A percentile compares a stretch with the other conserved stretches of the same genome.
Evolutionary conservation across 2,797 vertebrate species (phyloP).

Genomic region (Dermochelys coriacea): DNA sequence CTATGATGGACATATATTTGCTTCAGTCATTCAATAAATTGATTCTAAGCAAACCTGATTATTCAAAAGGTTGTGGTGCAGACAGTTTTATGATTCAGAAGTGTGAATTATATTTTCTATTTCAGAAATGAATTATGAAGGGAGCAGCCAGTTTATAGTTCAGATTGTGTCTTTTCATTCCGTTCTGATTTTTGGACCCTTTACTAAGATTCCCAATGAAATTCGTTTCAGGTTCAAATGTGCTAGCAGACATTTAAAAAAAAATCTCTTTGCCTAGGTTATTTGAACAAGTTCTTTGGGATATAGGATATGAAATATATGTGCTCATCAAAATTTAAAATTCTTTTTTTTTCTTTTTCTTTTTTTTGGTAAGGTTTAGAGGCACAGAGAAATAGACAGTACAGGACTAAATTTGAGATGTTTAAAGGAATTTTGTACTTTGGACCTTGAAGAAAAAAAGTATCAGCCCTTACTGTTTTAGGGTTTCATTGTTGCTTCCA

Average conservation of each 20-base stretch:
- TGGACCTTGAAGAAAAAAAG: not conserved
- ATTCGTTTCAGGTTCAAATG: not conserved
- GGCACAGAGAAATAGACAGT: not conserved
- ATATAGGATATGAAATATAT: not conserved
- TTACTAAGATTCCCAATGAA: not conserved
- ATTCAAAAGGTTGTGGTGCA: slow-evolving; percentile 4
- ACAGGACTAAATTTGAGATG: not conserved
- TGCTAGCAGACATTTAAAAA: not conserved
- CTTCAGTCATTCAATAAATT: slow-evolving; percentile 7
- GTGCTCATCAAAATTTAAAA: not conserved
- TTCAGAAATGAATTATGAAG: not conserved
- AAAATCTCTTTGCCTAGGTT: not conserved
- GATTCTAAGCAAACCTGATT: not conserved
- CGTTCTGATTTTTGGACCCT: not conserved
- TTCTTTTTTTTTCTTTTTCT: accelerated
- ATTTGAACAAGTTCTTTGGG: not conserved
- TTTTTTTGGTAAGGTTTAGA: not conserved
- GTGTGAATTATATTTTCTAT: not conserved
- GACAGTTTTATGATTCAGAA: not conserved
- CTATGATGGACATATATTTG: accelerated
- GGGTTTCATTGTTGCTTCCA: not conserved
- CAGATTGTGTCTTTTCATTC: not conserved
- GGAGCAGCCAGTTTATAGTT: not conserved
- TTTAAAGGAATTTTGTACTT: not conserved
- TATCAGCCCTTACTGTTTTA: not conserved